Evolutionary conservation across 2,113 vertebrate genomes (phyloP).

Genomic region (Isichthys henryi): DNA sequence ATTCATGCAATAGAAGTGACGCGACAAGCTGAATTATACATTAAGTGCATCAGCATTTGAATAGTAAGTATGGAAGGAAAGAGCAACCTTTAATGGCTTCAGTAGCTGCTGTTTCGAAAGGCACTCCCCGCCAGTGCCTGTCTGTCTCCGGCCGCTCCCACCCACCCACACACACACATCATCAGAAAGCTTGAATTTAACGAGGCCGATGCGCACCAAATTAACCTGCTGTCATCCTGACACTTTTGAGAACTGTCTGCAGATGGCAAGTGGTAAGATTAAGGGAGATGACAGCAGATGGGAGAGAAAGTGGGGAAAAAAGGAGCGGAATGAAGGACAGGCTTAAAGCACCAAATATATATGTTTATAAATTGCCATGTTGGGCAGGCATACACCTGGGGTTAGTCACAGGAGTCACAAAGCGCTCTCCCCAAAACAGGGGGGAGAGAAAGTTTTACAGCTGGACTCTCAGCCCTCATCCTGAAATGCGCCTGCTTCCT

Average conservation of each 20-base stretch:
- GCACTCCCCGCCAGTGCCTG: background rate
- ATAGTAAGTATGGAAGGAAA: conserved; percentile 22
- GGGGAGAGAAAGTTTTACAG: background rate
- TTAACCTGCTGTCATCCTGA: background rate
- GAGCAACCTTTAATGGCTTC: background rate
- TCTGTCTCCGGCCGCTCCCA: background rate
- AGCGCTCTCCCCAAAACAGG: background rate
- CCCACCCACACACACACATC: background rate
- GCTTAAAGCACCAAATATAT: background rate
- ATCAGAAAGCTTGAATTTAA: background rate
- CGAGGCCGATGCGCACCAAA: background rate
- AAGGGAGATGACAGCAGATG: background rate
- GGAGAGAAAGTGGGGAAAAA: background rate
- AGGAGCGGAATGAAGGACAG: background rate
- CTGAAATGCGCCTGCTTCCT: background rate
- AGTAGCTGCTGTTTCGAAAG: conserved; percentile 18
- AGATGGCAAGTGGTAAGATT: background rate
- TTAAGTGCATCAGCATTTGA: background rate
- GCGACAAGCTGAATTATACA: conserved; percentile 22
- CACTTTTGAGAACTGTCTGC: conserved; percentile 1
- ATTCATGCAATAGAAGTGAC: conserved; percentile 46
- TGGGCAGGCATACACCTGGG: background rate
- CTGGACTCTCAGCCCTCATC: background rate
- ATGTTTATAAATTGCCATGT: background rate
- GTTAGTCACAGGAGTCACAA: background rate